Conservation (phyloP, 2,113 vertebrate genomes). For the Carlito syrichta region DNA sequence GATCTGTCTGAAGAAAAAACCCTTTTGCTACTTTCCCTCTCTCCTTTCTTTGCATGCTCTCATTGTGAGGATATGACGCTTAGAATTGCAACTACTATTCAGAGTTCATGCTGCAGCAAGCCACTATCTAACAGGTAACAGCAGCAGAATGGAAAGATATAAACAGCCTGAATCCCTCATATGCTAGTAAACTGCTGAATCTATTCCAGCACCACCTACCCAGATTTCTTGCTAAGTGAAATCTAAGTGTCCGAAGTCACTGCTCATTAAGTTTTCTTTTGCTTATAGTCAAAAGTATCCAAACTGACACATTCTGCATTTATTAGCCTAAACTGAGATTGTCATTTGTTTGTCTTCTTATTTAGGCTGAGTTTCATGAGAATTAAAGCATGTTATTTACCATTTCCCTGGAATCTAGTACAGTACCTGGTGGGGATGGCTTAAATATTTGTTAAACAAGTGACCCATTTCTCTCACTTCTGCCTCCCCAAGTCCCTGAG, state of each 20-base stretch:
- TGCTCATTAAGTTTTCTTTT: not conserved
- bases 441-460: no score
- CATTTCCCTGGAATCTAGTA: no score
- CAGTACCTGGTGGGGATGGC: not conserved
- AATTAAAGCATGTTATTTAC: not conserved
- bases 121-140: not conserved
- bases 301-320: not conserved
- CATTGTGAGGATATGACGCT: rapidly evolving
- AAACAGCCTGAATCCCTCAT: not conserved
- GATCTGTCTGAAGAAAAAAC: not conserved
- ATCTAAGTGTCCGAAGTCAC: not conserved
- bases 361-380: not conserved
- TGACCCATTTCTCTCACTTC: not conserved
- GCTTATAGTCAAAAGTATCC: conserved; percentile 1
- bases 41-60: not conserved
- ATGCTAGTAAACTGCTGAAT: not conserved
- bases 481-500: not conserved
- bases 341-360: not conserved
- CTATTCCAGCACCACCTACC: not conserved
- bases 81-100: not conserved
- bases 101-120: not conserved
- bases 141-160: rapidly evolving
- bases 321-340: not conserved
- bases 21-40: no score
- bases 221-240: conserved; percentile 10